Evolutionary conservation across 2,797 vertebrate genomes (phyloP).

Genomic region (Catharus ustulatus): DNA sequence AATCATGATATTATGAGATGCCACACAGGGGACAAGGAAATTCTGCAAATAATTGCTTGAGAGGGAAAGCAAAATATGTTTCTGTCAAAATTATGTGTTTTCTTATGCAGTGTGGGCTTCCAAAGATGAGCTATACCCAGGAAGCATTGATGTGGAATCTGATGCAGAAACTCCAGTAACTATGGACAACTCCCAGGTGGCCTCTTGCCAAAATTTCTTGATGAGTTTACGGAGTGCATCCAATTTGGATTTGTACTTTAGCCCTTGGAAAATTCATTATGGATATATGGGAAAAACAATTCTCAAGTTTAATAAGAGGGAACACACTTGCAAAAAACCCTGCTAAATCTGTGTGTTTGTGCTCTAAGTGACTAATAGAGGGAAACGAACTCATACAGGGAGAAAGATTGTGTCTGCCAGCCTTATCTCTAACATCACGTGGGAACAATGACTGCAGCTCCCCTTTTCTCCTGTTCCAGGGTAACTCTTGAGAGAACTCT

Average conservation of each 20-base stretch:
- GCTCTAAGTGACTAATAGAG: conserved; percentile 13
- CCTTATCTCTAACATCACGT: background rate
- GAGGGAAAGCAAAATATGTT: background rate
- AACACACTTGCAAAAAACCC: conserved; percentile 32
- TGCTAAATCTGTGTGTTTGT: conserved; percentile 33
- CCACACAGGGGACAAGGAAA: background rate
- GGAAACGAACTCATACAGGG: background rate
- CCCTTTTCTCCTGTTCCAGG: background rate
- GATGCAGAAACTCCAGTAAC: conserved; percentile 31
- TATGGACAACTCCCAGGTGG: conserved; percentile 43
- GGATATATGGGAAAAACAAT: conserved; percentile 58
- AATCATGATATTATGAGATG: background rate
- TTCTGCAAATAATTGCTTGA: conserved; percentile 3
- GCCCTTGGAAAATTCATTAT: conserved; percentile 44
- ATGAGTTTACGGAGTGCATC: conserved; percentile 48
- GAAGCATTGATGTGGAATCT: conserved; percentile 41
- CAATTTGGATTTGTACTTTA: conserved; percentile 59
- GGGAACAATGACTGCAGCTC: background rate
- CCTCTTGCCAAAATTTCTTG: conserved; percentile 57
- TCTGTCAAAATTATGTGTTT: conserved; percentile 4
- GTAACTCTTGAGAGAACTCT: background rate
- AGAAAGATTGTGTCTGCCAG: background rate
- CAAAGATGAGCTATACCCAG: background rate
- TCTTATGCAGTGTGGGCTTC: conserved; percentile 2
- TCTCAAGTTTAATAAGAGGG: conserved; percentile 26